Base-by-base conservation (phyloP, 2,797 vertebrate species). In the Parotocinclus haroldoi region DNA sequence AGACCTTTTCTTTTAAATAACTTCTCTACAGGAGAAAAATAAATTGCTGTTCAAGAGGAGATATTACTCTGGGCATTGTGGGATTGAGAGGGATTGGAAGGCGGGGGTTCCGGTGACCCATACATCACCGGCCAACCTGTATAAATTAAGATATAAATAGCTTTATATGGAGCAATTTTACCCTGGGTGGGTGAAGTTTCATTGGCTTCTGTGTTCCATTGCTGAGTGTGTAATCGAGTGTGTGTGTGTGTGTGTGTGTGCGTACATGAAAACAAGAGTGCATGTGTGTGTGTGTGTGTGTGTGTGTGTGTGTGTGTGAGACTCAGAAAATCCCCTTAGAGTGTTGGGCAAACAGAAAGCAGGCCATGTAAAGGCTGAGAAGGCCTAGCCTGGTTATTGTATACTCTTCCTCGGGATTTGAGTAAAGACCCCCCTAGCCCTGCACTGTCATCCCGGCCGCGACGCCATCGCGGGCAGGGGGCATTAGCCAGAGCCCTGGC, bases 281-380 rank as follows among this genome's bases (percentile, higher is more conserved):
- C 50, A 54, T 71, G 69, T 66, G 40, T 62, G 45, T 63, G 45
- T 72, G 74, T 71, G 56, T 63, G 57, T 53, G 76, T 71, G 60
- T 72, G 65, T 62, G 45, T 63, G 45, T 72, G 74, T 71, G 56
- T 63, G 57, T 53, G 76, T 71, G 60, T 72, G 65, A 60, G 67
- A 68, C 60, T 73, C 58, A 71, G 79, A 83, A 79, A 96, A 98
- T 96, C 95, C 95, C 95, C 88, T 91, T 90, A 92, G 95, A 99
- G 96, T 95, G 93, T 90, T 96, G 96, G 93, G 90, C 93, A 98
- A 98, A 99, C 94, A 98, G 85, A 87, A 91, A 91, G 88, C 92
- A 93, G 93, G 91, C 91, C 88, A 89, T 89, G 87, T 89, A 80
- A 77, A 79, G 72, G 77, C 76, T 75, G 71, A 53, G 67, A 71